Conservation (phyloP, 2,888 invertebrate species). For the Cephus pygmeus region DNA sequence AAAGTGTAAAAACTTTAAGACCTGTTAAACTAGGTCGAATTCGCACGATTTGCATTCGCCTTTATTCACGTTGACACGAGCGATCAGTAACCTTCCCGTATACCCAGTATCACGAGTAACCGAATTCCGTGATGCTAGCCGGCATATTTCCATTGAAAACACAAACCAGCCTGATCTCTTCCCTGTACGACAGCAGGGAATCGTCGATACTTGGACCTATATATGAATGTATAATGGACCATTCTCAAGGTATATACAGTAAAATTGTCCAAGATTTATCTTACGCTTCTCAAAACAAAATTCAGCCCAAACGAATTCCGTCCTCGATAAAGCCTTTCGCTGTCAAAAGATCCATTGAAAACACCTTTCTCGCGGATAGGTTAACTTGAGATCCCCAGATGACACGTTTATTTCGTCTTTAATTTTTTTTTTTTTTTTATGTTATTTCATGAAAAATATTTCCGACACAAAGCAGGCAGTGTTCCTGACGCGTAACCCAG, state of each 20-base stretch:
- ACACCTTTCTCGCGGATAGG: not conserved
- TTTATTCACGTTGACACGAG: not conserved
- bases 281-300: not conserved
- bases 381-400: not conserved
- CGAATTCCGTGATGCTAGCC: too few relatives aligned
- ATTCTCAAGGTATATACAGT: not conserved
- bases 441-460: not conserved
- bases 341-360: not conserved
- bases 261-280: not conserved
- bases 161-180: not conserved
- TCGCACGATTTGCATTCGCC: not conserved
- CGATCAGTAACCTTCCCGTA: not conserved
- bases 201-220: not conserved
- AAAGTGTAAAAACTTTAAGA: not conserved
- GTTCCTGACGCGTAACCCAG: not conserved
- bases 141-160: not conserved
- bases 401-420: not conserved
- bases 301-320: not conserved
- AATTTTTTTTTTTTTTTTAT: too few relatives aligned
- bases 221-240: not conserved
- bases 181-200: too few relatives aligned
- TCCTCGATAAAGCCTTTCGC: not conserved
- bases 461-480: not conserved
- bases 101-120: not conserved
- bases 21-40: not conserved